Conservation (phyloP, 2,113 vertebrate species). For the Psophia crepitans region DNA sequence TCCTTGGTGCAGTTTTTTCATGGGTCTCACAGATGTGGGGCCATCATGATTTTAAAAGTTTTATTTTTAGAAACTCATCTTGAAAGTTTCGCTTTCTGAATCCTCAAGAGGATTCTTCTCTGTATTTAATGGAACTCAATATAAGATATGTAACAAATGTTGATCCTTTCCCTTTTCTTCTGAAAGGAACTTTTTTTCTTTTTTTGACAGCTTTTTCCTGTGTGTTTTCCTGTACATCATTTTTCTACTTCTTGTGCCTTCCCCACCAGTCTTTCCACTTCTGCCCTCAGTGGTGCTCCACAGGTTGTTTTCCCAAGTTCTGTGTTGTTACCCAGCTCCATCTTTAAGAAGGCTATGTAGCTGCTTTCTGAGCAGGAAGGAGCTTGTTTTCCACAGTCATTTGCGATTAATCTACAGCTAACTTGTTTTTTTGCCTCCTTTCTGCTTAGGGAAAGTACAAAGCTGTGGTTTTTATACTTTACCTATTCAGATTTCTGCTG, state of each 20-base stretch:
- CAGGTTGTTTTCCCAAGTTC: not conserved
- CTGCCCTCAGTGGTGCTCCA: not conserved
- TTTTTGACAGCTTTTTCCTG: not conserved
- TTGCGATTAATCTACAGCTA: not conserved
- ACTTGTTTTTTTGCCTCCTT: not conserved
- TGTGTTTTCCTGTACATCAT: not conserved
- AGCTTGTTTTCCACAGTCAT: not conserved
- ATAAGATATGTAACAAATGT: not conserved
- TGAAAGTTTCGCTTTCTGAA: not conserved
- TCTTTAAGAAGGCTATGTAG: not conserved
- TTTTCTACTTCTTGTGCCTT: not conserved
- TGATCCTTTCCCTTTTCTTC: not conserved
- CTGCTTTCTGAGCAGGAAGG: not conserved
- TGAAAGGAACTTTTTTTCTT: not conserved
- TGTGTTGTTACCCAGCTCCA: not conserved
- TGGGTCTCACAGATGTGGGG: not conserved
- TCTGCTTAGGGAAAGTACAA: not conserved
- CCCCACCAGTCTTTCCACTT: rapidly evolving
- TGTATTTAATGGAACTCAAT: not conserved
- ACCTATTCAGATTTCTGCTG: not conserved
- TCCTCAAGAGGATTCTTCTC: not conserved
- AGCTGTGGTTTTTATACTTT: not conserved
- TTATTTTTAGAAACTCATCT: not conserved
- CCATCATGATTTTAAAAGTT: not conserved
- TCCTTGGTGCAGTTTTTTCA: not conserved